Evolutionary conservation across 64 coral and sea anemone genomes (phyloP).

Genomic region (Stichodactyla mertensii): DNA sequence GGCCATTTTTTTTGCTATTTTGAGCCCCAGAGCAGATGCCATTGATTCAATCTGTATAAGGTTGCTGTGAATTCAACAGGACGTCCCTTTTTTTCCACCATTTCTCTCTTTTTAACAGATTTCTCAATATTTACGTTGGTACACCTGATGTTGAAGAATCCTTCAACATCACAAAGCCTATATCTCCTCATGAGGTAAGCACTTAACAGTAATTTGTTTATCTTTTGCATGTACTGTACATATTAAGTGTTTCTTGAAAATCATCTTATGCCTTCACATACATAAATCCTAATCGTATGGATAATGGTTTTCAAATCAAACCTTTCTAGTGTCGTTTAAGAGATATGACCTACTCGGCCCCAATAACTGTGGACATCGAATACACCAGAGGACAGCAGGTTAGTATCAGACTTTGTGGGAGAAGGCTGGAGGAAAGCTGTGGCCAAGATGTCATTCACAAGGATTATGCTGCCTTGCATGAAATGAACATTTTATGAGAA

Average conservation of each 20-base stretch:
- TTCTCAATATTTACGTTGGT: slow-evolving; percentile 96
- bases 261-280: no score
- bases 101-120: slow-evolving; percentile 29
- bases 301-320: neutral
- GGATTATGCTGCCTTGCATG: no score
- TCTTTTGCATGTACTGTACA: no score
- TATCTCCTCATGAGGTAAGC: slow-evolving; percentile 93
- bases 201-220: no score
- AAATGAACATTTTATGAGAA: no score
- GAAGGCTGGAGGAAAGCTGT: neutral
- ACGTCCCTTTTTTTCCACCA: neutral
- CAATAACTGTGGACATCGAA: slow-evolving; percentile 97
- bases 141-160: slow-evolving; percentile 98
- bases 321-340: slow-evolving; percentile 71
- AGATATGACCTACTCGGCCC: slow-evolving; percentile 98
- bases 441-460: no score
- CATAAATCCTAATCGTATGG: no score
- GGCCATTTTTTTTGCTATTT: no score
- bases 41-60: neutral
- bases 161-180: slow-evolving; percentile 93
- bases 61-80: neutral
- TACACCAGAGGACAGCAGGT: slow-evolving; percentile 97
- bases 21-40: no score
- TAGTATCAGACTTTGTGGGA: neutral
- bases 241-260: no score